phyloP scores from a whole-genome alignment of 2,888 invertebrate species.

The Odontomyia ornata region DNA sequence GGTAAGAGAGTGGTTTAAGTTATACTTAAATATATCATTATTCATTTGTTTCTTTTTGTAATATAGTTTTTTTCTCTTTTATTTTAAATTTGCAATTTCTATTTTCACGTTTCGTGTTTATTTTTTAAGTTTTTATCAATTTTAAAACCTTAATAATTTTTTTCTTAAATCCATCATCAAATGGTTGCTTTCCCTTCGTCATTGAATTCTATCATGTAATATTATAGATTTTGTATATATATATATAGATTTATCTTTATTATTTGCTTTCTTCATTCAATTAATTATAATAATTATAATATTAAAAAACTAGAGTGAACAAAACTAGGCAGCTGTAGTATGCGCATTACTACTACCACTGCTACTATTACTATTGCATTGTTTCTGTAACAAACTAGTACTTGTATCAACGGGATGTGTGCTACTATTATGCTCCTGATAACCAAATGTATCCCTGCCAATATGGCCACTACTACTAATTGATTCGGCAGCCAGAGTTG shows the following conservation, averaged over 20 bases:
- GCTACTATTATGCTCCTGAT: constrained; percentile 47
- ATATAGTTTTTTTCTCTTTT: not conserved
- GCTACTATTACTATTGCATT: constrained; percentile 61
- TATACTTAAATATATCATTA: constrained; percentile 17
- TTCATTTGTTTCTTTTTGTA: not conserved
- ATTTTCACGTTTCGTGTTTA: not conserved
- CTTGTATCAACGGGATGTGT: constrained; percentile 50
- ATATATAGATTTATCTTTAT: constrained; percentile 39
- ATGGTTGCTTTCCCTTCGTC: not conserved
- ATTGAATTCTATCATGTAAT: constrained; percentile 19
- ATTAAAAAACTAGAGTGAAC: constrained; percentile 44
- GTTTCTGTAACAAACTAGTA: constrained; percentile 56
- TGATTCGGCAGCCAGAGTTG: constrained; percentile 49
- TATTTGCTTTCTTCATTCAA: constrained; percentile 28
- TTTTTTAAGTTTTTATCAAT: not conserved
- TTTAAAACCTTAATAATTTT: not conserved
- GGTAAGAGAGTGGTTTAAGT: not conserved
- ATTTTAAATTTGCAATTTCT: not conserved
- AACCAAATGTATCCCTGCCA: constrained; percentile 56
- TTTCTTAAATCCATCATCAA: not conserved
- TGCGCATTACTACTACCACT: constrained; percentile 54
- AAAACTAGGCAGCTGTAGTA: constrained; percentile 62
- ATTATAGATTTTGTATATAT: constrained; percentile 25
- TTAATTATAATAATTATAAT: constrained; percentile 33
- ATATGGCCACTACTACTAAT: constrained; percentile 55